Base-by-base conservation (phyloP, 2,888 invertebrate species). In the Chironomus riparius region DNA sequence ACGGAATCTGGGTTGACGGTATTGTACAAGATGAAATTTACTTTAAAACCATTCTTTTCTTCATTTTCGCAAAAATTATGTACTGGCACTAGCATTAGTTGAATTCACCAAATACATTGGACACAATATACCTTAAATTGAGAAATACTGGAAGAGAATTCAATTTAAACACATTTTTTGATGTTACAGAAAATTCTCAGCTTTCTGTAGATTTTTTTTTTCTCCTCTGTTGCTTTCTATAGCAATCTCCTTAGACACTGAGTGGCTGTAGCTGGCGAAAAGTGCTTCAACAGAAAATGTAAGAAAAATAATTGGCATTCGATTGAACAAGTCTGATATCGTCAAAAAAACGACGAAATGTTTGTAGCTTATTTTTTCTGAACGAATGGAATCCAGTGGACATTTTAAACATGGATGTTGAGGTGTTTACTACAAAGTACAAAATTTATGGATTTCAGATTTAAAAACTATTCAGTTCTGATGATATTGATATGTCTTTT, bases 231-330 rank as follows among this genome's bases (percentile, higher is more conserved):
- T 38, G 38, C 38, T 38, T 38, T 38, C 38, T 38, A 38, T 38
- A 38, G 38, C 38, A 38, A 38, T 38, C 38, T 38, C 38, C 38
- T 38, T 38, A 38, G 38, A 38, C 38, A 38, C 38, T 38, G 38
- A 38, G 38, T 38, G 38, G 38, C 38, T 38, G 38, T 38, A 38
- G 38, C 15, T 56, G 65, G 65, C 65, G 62, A 28, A 68, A 72
- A 24, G 71, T 62, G 72, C 72, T 72, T 72, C 72, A 72, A 38
- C 62, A 72, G 72, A 72, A 72, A 72, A 72, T 72, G 72, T 72
- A 72, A 72, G 72, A 72, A 72, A 72, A 72, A 72, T 72, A 72
- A 72, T 72, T 72, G 72, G 72, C 72, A 72, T 72, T 50, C 72
- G 72, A 72, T 72, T 50, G 72, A 72, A 72, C 72, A 72, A 50